Evolutionary conservation across 2,113 vertebrate species (phyloP), one percentile per base, ranked within the genome.

Genomic region (Chlorodrepanis virens): DNA sequence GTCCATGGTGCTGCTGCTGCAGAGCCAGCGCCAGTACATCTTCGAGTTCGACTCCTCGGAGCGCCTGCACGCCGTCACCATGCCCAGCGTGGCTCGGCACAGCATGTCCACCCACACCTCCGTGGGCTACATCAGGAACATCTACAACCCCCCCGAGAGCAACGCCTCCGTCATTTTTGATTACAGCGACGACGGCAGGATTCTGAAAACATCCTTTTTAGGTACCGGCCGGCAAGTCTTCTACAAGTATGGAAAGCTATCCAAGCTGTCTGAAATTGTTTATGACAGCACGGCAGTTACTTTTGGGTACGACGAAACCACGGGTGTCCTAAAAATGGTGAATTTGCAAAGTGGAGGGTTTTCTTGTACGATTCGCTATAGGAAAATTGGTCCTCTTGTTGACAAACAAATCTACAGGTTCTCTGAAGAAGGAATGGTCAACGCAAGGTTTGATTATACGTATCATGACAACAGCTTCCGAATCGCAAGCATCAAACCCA

Each of bases 331-430:
- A 68, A 99, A 99, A 97, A 99, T 99, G 99, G 99, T 99, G 93
- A 99, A 98, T 95, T 98, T 99, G 90, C 99, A 99, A 96, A 99
- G 98, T 4, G 99, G 99, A 35, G 98, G 99, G 56, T 99, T 99
- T 97, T 99, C 99, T 31, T 99, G 99, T 93, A 99, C 99, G 3
- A 99, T 99, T 83, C 98, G 99, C 85, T 99, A 99, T 85, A 98
- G 99, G 44, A 99, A 99, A 93, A 99, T 99, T 20, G 99, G 99
- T 24, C 99, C 99, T 5, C 98, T 99, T 0, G 98, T 99, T 24
- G 99, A 99, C 98, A 99, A 99, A 96, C 99, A 99, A 95, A 99
- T 99, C 97, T 99, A 99, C 83, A 98, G 99, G 75, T 99, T 99
- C 97, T 99, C 99, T 6, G 99, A 99, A 94, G 99, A 99, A 97